phyloP scores from a whole-genome alignment of 1,140 invertebrate genomes.

The Lucilia cuprina region DNA sequence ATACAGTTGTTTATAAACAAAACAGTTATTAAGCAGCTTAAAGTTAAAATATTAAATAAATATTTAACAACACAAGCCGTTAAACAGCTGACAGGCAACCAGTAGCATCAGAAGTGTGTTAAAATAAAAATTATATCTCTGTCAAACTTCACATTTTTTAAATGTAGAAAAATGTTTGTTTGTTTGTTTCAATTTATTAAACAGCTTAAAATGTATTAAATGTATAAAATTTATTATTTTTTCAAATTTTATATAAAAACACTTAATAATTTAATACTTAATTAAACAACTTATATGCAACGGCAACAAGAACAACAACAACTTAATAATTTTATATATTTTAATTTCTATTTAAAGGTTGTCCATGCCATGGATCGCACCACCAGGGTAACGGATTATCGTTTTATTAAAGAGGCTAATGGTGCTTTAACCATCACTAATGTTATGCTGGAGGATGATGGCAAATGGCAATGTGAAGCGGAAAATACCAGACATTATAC shows the following conservation, averaged over 20 bases:
- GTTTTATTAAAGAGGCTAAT: constrained; percentile 67
- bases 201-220: constrained; percentile 12
- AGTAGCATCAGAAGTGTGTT: neutral
- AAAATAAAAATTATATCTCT: neutral
- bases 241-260: neutral
- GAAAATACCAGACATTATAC: constrained; percentile 69
- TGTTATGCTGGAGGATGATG: constrained; percentile 73
- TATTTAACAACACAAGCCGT: neutral
- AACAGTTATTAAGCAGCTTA: constrained; percentile 25
- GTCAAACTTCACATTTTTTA: neutral
- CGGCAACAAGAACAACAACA: too few relatives aligned
- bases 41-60: constrained; percentile 30
- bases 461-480: constrained; percentile 73
- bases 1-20: constrained; percentile 24
- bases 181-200: neutral
- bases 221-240: neutral
- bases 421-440: constrained; percentile 73
- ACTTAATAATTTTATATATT: neutral
- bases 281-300: neutral
- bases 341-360: constrained; percentile 47
- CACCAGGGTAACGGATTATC: constrained; percentile 65
- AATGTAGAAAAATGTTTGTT: neutral
- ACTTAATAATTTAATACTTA: constrained; percentile 4
- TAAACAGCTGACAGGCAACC: neutral
- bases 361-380: constrained; percentile 66